Conservation (phyloP, 1,140 invertebrate species). For the Maniola jurtina region DNA sequence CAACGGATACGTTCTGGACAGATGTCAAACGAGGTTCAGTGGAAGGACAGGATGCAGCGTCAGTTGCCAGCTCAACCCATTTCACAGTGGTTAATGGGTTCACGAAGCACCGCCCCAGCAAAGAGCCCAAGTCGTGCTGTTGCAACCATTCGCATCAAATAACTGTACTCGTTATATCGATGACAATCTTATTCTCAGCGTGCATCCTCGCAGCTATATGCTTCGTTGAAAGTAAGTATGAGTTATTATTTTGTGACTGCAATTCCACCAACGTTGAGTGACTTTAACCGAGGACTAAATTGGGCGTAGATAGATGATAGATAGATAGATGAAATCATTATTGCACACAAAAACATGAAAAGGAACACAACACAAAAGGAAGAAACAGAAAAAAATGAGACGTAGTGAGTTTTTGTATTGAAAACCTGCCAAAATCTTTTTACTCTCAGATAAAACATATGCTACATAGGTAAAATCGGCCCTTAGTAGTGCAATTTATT, state of each 20-base stretch:
- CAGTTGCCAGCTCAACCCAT: constrained; percentile 90
- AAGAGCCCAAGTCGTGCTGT: constrained; percentile 80
- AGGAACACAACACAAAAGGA: too few species aligned
- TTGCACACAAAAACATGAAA: too few species aligned
- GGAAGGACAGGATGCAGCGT: constrained; percentile 81
- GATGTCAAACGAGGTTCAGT: constrained; percentile 69
- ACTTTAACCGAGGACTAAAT: too few species aligned
- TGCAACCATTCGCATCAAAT: constrained; percentile 87
- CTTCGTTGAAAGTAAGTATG: constrained; percentile 84
- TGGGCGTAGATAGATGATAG: too few species aligned
- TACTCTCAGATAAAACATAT: too few species aligned
- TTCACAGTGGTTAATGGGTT: constrained; percentile 91
- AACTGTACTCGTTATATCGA: constrained; percentile 87
- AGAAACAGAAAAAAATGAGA: too few species aligned
- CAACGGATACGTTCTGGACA: constrained; percentile 65
- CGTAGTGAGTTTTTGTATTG: too few species aligned
- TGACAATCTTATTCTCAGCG: constrained; percentile 87
- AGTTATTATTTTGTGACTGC: not conserved
- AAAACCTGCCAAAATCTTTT: too few species aligned
- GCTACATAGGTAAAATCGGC: too few species aligned
- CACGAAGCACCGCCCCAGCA: constrained; percentile 79
- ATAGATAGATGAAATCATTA: too few species aligned
- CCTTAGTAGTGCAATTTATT: too few species aligned
- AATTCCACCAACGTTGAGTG: too few species aligned
- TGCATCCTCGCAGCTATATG: constrained; percentile 87